Evolutionary conservation across 2,113 vertebrate genomes (phyloP).

Genomic region (Haemorhous mexicanus): DNA sequence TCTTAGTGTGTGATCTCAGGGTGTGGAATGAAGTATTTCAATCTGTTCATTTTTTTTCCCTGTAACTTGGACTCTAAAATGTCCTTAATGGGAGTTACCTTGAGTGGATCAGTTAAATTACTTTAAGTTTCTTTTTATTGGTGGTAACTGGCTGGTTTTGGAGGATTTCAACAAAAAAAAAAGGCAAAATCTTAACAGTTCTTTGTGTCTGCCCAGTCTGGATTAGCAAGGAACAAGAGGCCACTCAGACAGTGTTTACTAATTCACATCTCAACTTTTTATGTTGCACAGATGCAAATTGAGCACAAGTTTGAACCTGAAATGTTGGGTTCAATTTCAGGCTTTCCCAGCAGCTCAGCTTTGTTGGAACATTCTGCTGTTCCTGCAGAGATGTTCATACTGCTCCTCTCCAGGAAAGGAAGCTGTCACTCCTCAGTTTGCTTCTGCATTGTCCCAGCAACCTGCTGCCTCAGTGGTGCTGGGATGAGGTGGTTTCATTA

Average conservation of each 20-base stretch:
- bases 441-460: neutral
- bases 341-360: neutral
- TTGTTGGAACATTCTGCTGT: neutral
- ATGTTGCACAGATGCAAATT: neutral
- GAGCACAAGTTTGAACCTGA: neutral
- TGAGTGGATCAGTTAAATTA: neutral
- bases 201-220: neutral
- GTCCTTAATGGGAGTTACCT: neutral
- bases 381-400: neutral
- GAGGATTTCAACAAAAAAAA: neutral
- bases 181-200: neutral
- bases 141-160: neutral
- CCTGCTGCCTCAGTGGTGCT: neutral
- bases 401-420: neutral
- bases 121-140: neutral
- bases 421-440: neutral
- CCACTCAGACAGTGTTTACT: neutral
- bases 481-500: neutral
- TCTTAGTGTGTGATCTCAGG: constrained; percentile 15
- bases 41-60: neutral
- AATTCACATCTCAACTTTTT: neutral
- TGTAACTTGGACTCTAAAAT: neutral
- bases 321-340: neutral
- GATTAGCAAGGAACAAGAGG: neutral
- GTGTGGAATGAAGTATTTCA: neutral